Conservation (phyloP, 2,797 vertebrate species). For the Xyrichtys novacula region DNA sequence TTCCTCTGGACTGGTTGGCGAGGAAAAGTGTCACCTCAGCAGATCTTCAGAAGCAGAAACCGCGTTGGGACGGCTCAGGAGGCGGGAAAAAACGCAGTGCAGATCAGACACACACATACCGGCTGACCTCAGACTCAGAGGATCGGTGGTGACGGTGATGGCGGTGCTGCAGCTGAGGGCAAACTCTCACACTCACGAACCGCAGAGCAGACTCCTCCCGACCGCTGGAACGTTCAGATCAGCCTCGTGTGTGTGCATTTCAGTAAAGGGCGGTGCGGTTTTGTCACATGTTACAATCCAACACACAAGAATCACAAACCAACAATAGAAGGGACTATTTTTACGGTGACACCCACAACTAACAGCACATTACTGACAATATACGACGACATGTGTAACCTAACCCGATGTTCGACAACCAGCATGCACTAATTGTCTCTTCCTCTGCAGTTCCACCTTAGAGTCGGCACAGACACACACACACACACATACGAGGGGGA, state of each 20-base stretch:
- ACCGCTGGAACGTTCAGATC: conserved; percentile 55
- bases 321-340: conserved; percentile 58
- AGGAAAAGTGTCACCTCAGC: conserved; percentile 67
- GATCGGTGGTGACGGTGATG: conserved; percentile 40
- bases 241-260: conserved; percentile 44
- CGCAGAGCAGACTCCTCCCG: conserved; percentile 58
- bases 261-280: conserved; percentile 41
- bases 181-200: conserved; percentile 57
- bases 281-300: conserved; percentile 55
- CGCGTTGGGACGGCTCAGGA: conserved; percentile 28
- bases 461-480: conserved; percentile 32
- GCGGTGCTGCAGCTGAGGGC: conserved; percentile 54
- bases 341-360: conserved; percentile 49
- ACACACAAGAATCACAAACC: conserved; percentile 52
- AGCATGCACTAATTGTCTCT: conserved; percentile 79
- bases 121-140: conserved; percentile 57
- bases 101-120: conserved; percentile 41
- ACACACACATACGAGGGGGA: conserved; percentile 13
- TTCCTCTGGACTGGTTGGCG: conserved; percentile 39
- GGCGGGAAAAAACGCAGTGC: conserved; percentile 32
- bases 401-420: conserved; percentile 55
- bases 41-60: conserved; percentile 38
- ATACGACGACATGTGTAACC: conserved; percentile 47
- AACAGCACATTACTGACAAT: conserved; percentile 72
- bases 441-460: conserved; percentile 63